Evolutionary conservation across 1,140 invertebrate genomes (phyloP).

Genomic region (Hetaerina americana): DNA sequence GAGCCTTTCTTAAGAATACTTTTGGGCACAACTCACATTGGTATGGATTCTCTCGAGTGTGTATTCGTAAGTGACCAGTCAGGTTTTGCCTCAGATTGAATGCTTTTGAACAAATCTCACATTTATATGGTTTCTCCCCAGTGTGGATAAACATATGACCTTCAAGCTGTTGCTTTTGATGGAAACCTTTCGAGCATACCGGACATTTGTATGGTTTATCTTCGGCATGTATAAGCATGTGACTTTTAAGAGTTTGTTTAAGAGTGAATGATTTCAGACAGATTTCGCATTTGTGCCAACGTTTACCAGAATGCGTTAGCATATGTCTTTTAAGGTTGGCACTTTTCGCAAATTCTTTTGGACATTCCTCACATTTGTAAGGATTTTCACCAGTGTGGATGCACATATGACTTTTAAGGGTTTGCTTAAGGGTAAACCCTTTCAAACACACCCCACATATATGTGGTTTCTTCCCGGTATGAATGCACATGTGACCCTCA

Average conservation of each 20-base stretch:
- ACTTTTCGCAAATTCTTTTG: conserved; percentile 35
- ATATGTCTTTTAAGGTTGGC: conserved; percentile 44
- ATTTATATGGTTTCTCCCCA: too few relatives aligned
- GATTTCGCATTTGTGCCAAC: conserved; percentile 23
- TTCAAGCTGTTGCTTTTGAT: too few relatives aligned
- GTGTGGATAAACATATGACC: too few relatives aligned
- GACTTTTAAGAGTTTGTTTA: too few relatives aligned
- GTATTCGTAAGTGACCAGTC: conserved; percentile 29
- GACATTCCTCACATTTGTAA: conserved; percentile 25
- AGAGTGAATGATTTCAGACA: not conserved
- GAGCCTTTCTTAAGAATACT: conserved; percentile 31
- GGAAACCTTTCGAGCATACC: too few relatives aligned
- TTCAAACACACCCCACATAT: conserved; percentile 42
- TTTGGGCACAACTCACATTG: conserved; percentile 35
- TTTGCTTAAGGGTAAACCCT: conserved; percentile 21
- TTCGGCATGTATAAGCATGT: too few relatives aligned
- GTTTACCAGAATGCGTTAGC: conserved; percentile 45
- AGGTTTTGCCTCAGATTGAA: conserved; percentile 17
- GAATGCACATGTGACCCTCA: too few relatives aligned
- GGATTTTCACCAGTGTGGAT: conserved; percentile 16
- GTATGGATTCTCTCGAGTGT: conserved; percentile 35
- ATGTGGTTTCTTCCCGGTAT: conserved; percentile 27
- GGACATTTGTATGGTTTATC: too few relatives aligned
- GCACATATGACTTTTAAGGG: conserved; percentile 18
- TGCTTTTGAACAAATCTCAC: too few relatives aligned